These are phyloP conservation scores for Orgyia antiqua DNA, from an alignment of 2,888 invertebrate species.

Conservation along the genomic window DNA sequence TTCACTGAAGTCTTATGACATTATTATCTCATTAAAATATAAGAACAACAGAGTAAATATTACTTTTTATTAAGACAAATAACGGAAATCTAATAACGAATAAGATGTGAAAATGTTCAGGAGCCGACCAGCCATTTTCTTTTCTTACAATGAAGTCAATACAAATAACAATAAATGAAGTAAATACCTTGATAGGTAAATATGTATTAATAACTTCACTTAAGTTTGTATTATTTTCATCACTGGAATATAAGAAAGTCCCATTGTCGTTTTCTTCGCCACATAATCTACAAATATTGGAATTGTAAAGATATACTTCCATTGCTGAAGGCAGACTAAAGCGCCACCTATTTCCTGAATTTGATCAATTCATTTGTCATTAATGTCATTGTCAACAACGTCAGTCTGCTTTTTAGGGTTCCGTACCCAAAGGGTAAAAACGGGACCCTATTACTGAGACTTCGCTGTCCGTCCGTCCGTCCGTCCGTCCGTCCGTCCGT, in stretches of 20 bases:
- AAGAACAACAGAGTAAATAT: no score
- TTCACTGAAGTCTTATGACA: no score
- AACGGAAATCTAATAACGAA: no score
- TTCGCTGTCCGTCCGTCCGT: no score
- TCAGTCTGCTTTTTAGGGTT: no score
- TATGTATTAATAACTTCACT: slow-evolving; percentile 83
- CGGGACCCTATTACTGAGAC: no score
- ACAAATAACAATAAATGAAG: slow-evolving; percentile 54
- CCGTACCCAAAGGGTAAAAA: no score
- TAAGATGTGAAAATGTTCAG: slow-evolving; percentile 22
- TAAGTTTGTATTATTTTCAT: slow-evolving; percentile 80
- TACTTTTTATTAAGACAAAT: no score
- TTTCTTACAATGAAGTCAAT: slow-evolving; percentile 57
- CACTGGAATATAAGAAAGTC: slow-evolving; percentile 78
- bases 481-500: no score
- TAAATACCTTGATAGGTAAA: slow-evolving; percentile 84
- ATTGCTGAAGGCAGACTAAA: slow-evolving; percentile 38
- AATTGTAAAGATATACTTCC: slow-evolving; percentile 80
- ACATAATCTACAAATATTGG: slow-evolving; percentile 86
- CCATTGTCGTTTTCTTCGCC: slow-evolving; percentile 85
- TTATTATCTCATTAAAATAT: no score
- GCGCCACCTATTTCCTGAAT: slow-evolving; percentile 65
- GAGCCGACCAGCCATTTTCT: slow-evolving; percentile 60
- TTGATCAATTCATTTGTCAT: not conserved
- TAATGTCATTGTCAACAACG: no score